These are phyloP conservation scores for Microchirus variegatus DNA, from an alignment of 2,797 vertebrate genomes.

Conservation along the genomic window DNA sequence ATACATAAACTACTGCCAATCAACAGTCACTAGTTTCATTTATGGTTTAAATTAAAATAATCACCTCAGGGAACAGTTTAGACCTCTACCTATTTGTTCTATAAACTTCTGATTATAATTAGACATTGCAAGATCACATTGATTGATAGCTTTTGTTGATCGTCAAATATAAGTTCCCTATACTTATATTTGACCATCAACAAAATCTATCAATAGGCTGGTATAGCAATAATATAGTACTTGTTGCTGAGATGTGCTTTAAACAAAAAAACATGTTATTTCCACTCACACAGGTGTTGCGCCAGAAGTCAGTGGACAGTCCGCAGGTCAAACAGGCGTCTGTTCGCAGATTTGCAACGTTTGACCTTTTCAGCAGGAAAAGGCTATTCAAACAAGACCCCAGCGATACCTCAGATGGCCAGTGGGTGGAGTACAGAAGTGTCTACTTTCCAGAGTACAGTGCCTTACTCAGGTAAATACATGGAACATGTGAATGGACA, in stretches of 20 bases:
- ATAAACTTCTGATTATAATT: too few relatives aligned
- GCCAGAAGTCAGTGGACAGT: constrained; percentile 86
- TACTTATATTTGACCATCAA: too few relatives aligned
- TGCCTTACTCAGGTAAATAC: constrained; percentile 87
- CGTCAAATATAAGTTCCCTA: too few relatives aligned
- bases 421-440: constrained; percentile 92
- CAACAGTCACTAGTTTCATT: too few relatives aligned
- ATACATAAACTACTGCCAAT: too few relatives aligned
- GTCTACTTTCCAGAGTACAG: constrained; percentile 87
- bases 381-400: constrained; percentile 60
- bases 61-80: too few relatives aligned
- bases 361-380: constrained; percentile 89
- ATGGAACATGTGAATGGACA: not conserved
- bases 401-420: constrained; percentile 78
- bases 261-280: too few relatives aligned
- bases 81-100: not conserved
- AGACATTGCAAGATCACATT: too few relatives aligned
- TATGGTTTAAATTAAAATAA: too few relatives aligned
- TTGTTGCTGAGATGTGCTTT: not conserved
- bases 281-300: constrained; percentile 84
- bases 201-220: too few relatives aligned
- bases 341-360: constrained; percentile 91
- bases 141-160: not conserved
- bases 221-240: too few relatives aligned
- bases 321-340: constrained; percentile 88